Conservation (phyloP, 2,797 vertebrate genomes). For the Peromyscus attwateri region DNA sequence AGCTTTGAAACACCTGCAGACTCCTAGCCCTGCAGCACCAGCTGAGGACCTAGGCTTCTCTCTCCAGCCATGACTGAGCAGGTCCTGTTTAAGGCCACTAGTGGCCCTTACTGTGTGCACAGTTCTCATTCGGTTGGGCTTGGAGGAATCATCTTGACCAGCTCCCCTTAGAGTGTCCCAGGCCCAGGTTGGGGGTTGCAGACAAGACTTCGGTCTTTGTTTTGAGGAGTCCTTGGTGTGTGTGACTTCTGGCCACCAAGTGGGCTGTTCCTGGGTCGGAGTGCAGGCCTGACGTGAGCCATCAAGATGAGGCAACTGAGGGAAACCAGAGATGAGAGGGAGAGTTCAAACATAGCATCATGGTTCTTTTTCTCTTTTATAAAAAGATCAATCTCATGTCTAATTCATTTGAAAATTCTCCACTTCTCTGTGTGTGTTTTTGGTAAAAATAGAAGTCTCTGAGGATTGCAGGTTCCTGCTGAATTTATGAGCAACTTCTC, state of each 20-base stretch:
- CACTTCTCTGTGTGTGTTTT: constrained; percentile 80
- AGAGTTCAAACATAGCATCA: constrained; percentile 41
- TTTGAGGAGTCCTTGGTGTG: background rate
- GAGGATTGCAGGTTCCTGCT: constrained; percentile 79
- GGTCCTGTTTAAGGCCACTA: background rate
- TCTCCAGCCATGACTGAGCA: background rate
- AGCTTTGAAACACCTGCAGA: background rate
- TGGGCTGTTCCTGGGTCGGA: background rate
- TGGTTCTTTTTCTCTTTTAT: constrained; percentile 55
- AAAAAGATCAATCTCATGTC: constrained; percentile 84
- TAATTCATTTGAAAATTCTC: constrained; percentile 84
- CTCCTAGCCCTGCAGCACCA: background rate
- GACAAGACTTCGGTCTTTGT: background rate
- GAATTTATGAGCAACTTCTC: constrained; percentile 82
- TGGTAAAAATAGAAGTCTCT: constrained; percentile 85
- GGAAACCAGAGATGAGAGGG: background rate
- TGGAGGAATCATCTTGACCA: too few relatives aligned
- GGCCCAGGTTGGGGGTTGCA: background rate
- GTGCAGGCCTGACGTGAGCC: background rate
- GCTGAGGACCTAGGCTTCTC: background rate
- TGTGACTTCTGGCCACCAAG: background rate
- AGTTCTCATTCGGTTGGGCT: background rate
- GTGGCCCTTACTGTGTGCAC: background rate
- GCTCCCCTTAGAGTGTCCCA: background rate
- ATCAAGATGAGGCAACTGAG: background rate